Percentiles rank a stretch among this genome's conserved stretches.
Conservation (phyloP, 2,113 vertebrate species). For the Numida meleagris region DNA sequence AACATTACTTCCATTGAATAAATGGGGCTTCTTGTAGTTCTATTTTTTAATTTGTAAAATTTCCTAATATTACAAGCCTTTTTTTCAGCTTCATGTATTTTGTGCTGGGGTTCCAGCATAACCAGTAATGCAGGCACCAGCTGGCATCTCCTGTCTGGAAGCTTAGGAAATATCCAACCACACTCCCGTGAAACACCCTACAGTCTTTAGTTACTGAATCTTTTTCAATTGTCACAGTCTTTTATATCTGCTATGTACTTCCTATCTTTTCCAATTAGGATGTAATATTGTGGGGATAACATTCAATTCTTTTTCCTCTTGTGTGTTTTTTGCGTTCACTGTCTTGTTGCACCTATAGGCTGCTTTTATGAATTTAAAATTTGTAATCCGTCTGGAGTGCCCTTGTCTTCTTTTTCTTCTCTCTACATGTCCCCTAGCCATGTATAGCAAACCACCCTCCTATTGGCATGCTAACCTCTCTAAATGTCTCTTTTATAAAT, state of each 20-base stretch:
- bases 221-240: neutral
- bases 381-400: neutral
- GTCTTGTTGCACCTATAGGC: neutral
- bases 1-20: neutral
- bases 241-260: neutral
- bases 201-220: neutral
- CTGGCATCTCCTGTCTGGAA: neutral
- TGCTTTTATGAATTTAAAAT: neutral
- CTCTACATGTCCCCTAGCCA: neutral
- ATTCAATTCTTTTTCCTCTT: neutral
- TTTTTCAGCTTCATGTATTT: neutral
- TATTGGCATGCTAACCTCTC: conserved; percentile 10
- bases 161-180: neutral
- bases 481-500: conserved; percentile 34
- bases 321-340: neutral
- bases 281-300: neutral
- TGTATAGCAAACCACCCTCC: neutral
- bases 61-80: neutral
- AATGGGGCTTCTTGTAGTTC: too few relatives aligned
- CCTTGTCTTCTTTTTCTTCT: neutral
- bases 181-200: neutral
- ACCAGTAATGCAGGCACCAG: neutral
- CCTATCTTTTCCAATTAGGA: neutral
- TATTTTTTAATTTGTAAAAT: neutral
- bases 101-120: neutral